Evolutionary conservation across 2,888 invertebrate genomes (phyloP).

Genomic region (Eulithis testata): DNA sequence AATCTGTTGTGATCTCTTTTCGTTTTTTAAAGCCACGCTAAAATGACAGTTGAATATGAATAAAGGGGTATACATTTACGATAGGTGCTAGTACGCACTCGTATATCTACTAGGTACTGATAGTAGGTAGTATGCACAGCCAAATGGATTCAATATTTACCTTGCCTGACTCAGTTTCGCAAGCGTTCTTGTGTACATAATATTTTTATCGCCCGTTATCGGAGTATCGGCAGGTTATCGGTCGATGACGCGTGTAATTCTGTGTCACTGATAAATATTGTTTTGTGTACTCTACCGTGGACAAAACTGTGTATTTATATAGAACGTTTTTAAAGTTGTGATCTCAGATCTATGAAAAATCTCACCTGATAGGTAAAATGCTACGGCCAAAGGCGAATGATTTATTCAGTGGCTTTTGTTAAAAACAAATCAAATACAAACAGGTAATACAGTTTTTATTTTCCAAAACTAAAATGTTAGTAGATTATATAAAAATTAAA

Average conservation of each 20-base stretch:
- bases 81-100: no score
- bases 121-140: not conserved
- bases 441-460: no score
- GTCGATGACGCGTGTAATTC: slow-evolving; percentile 41
- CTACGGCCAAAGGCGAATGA: no score
- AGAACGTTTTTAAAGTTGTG: no score
- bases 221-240: slow-evolving; percentile 42
- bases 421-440: no score
- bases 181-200: slow-evolving; percentile 32
- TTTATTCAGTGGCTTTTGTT: no score
- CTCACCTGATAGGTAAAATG: no score
- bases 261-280: slow-evolving; percentile 38
- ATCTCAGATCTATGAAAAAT: no score
- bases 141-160: slow-evolving; percentile 28
- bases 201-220: slow-evolving; percentile 34
- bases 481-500: slow-evolving; percentile 17
- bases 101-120: not conserved
- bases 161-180: slow-evolving; percentile 35
- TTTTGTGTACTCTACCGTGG: not conserved
- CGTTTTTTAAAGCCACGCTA: no score
- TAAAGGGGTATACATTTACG: no score
- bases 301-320: not conserved
- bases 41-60: no score
- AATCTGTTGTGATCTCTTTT: no score
- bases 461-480: not conserved